Conservation (phyloP, 2,113 vertebrate species). For the Ceyx margarethae region DNA sequence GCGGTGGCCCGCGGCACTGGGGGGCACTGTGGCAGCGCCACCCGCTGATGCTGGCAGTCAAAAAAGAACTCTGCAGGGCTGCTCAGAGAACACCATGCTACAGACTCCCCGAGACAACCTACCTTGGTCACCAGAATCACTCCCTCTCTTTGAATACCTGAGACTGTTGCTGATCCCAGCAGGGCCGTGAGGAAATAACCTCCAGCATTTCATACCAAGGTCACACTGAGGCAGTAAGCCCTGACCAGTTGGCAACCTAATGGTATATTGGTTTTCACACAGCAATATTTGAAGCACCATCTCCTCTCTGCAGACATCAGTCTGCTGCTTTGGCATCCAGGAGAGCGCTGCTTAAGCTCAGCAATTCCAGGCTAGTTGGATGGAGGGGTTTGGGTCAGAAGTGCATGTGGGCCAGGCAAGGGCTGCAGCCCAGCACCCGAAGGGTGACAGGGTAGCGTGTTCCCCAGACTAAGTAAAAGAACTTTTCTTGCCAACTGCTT, state of each 20-base stretch:
- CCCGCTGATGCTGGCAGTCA: neutral
- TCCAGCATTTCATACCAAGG: neutral
- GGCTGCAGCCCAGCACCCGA: neutral
- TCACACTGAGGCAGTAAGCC: neutral
- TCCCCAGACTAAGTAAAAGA: conserved; percentile 34
- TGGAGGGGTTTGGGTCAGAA: neutral
- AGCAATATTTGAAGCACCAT: neutral
- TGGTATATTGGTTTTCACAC: too few relatives aligned
- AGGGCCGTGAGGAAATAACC: neutral
- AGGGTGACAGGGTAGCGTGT: accelerated
- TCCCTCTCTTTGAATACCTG: neutral
- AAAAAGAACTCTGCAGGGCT: neutral
- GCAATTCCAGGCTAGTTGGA: neutral
- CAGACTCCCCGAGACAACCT: neutral
- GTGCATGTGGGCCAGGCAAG: accelerated
- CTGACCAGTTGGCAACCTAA: neutral
- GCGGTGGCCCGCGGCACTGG: neutral
- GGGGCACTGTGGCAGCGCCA: neutral
- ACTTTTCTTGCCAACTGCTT: conserved; percentile 37
- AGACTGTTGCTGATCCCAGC: neutral
- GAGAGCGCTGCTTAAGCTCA: neutral
- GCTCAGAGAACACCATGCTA: neutral
- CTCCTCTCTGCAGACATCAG: neutral
- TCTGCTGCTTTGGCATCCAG: neutral
- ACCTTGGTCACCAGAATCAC: accelerated